Evolutionary conservation across 2,113 vertebrate genomes (phyloP), one percentile per base, ranked within the genome.

Genomic region (Pelvicachromis taeniatus): DNA sequence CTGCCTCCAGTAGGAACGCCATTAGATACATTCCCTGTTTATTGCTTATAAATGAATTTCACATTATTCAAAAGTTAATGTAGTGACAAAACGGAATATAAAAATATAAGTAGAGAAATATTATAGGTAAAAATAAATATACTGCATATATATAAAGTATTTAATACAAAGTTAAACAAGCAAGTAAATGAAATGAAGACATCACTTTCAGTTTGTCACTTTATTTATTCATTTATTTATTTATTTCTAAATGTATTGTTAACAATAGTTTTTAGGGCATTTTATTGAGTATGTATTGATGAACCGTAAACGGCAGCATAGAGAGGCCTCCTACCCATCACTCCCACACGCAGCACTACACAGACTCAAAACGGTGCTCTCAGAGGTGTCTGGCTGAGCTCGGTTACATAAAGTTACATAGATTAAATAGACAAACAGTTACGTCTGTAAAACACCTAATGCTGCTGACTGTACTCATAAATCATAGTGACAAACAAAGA

Each of bases 301-400:
- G 14, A 0, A 31, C 6, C 56, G 19, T 6, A 78, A 85, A 14
- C 17, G 29, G 23, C 48, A 78, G 42, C 68, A n/a, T 33, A 45
- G 48, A 82, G 79, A 42, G 19, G 50, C 48, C 17, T 68, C 78
- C 29, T 4, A 29, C 68, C 52, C 83, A 73, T 73, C 77, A 85
- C 78, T 75, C 77, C 77, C n/a, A 80, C 59, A 84, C n/a, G 70
- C 7, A 31, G 11, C 40, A 58, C 10, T 73, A 35, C 48, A 55
- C 33, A 12, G n/a, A 73, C 14, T 58, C 53, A 80, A 23, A 23
- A n/a, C n/a, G 52, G 29, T 80, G 58, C 48, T 61, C 68, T 23
- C 56, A 84, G 56, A 65, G 21, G 33, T 70, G 50, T 50, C 63
- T 82, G 50, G 52, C 33, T 55, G 38, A 45, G 33, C 56, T 78